These are phyloP conservation scores for Cepaea hortensis DNA, from an alignment of 2,888 invertebrate species.

Conservation along the genomic window DNA sequence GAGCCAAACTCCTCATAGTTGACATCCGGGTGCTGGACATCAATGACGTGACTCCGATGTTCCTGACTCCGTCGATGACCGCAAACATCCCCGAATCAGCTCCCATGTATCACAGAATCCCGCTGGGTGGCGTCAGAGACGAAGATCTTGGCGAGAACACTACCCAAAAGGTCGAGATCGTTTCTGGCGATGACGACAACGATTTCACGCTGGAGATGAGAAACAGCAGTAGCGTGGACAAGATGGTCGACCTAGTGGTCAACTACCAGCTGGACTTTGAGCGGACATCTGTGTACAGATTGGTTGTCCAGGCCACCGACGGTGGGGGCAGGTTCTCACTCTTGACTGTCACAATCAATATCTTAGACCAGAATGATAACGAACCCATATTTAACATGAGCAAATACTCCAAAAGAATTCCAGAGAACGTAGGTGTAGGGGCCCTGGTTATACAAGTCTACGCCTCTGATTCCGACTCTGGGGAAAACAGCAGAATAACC, in stretches of 20 bases:
- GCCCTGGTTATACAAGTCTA: constrained; percentile 95
- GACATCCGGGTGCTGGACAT: constrained; percentile 91
- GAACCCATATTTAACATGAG: constrained; percentile 96
- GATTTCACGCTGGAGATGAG: constrained; percentile 92
- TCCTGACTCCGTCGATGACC: constrained; percentile 83
- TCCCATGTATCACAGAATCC: constrained; percentile 89
- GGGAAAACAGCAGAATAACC: constrained; percentile 91
- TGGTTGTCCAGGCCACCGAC: constrained; percentile 92
- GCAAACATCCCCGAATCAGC: constrained; percentile 96
- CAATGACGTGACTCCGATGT: constrained; percentile 92
- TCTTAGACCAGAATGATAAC: constrained; percentile 96
- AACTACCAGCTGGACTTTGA: constrained; percentile 94
- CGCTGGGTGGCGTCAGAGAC: constrained; percentile 84
- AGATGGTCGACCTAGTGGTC: constrained; percentile 87
- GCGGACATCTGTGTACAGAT: constrained; percentile 88
- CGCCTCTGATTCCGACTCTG: constrained; percentile 92
- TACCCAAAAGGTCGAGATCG: constrained; percentile 93
- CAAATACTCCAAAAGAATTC: constrained; percentile 92
- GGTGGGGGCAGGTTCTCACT: constrained; percentile 88
- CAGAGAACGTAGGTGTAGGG: constrained; percentile 92
- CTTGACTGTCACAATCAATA: constrained; percentile 89
- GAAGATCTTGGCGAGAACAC: constrained; percentile 88
- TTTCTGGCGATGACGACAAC: constrained; percentile 94
- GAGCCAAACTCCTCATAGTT: constrained; percentile 77
- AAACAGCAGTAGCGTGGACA: constrained; percentile 85